Base-by-base conservation (phyloP, 2,113 vertebrate species). In the Romanogobio albipinnatus region DNA sequence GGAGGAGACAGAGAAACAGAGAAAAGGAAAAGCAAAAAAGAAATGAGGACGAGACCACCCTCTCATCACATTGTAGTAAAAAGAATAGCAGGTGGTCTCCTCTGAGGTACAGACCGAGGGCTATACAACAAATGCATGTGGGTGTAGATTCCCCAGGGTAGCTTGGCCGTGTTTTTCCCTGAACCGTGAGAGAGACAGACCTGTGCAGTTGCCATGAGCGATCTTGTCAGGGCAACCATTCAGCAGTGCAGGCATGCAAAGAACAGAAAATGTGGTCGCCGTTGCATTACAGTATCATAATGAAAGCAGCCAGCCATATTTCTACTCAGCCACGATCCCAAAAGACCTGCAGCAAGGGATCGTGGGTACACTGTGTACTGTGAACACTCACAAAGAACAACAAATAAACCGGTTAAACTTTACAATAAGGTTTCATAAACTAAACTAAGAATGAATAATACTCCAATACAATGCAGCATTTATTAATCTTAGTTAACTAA, bases 191-290 rank as follows among this genome's bases (percentile, higher is more conserved):
- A 39, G 53, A 89, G 79, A 29, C 36, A 53, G 81, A 85, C 82
- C 78, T 70, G 84, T 79, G 68, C 83, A 79, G 70, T 59, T 87
- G 87, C 85, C 86, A 90, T 56, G 79, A 83, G 85, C 74, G 47
- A 92, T 87, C 82, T 82, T 78, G 81, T 90, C 88, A 87, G 61
- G 49, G 75, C 33, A 84, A 51, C 66, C 84, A 78, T 84, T 87
- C 82, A 87, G 75, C 83, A 87, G 76, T 78, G 84, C 81, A 83
- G 47, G 73, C 68, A 88, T 68, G 66, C 64, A 81, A 76, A 79
- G 26, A 80, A 79, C 53, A 84, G 62, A 68, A 45, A 81, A 68
- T 51, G 61, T 14, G 79, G 9, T 68, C 26, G 1, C 79, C 62
- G 51, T 68, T 66, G 51, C 79, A 49, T 81, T 81, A 68, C 24